These are phyloP conservation scores for Thyatira batis DNA, from an alignment of 2,888 invertebrate species.

Conservation along the genomic window DNA sequence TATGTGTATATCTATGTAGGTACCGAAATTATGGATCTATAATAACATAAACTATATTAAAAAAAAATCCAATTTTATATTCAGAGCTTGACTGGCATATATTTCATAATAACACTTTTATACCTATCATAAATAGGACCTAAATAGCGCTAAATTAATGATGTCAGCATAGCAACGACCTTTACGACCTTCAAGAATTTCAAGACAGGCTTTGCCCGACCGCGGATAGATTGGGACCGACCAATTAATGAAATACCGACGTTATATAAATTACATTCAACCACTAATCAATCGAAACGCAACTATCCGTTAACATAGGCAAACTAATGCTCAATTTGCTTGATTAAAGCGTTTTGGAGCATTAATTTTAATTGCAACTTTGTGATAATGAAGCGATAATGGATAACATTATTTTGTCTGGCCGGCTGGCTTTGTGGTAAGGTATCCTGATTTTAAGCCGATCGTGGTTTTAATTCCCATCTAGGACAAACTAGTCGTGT, in stretches of 20 bases:
- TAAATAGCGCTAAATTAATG: no score
- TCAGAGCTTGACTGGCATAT: no score
- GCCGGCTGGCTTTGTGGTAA: neutral
- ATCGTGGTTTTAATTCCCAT: no score
- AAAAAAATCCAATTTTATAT: no score
- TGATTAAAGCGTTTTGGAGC: neutral
- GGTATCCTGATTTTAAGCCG: no score
- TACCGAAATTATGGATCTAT: no score
- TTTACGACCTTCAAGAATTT: neutral
- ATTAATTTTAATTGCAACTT: neutral
- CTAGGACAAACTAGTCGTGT: no score
- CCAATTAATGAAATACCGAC: neutral
- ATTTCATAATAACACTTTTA: no score
- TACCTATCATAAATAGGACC: no score
- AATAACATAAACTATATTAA: no score
- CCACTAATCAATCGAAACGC: slow-evolving; percentile 15
- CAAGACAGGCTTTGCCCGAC: neutral
- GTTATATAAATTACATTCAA: slow-evolving; percentile 1
- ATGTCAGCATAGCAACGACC: no score
- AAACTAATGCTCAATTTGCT: neutral
- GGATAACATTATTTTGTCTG: neutral
- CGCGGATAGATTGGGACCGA: neutral
- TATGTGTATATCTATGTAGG: no score
- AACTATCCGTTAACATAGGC: neutral
- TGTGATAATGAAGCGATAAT: neutral